Conservation (phyloP, 2,888 invertebrate species). For the Dicycla oo region DNA sequence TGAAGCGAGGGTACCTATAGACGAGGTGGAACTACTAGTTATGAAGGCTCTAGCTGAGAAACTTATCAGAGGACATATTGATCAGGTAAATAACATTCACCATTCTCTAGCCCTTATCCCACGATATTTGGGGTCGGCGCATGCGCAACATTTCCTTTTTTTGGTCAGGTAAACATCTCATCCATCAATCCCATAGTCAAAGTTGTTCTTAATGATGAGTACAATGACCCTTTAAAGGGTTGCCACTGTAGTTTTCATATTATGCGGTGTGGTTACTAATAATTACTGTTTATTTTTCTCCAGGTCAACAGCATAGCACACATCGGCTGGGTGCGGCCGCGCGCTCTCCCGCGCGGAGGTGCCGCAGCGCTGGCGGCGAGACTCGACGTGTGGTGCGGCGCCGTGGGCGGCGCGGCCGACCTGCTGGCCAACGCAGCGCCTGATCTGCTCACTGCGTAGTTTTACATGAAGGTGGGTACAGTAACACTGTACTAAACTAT, state of each 20-base stretch:
- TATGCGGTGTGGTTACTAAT: too few relatives aligned
- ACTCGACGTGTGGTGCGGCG: constrained; percentile 80
- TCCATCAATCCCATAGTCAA: too few relatives aligned
- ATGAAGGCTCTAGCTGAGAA: constrained; percentile 99
- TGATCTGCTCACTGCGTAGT: constrained; percentile 75
- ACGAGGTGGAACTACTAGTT: constrained; percentile 98
- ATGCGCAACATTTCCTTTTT: too few relatives aligned
- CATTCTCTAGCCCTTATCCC: too few relatives aligned
- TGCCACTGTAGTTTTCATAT: too few relatives aligned
- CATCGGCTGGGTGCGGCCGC: constrained; percentile 84
- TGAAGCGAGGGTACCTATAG: constrained; percentile 95
- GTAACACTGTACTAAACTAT: not conserved
- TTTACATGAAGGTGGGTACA: not conserved
- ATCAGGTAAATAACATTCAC: constrained; percentile 92
- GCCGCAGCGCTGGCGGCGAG: constrained; percentile 79
- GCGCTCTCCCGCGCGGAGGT: constrained; percentile 79
- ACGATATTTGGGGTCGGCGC: too few relatives aligned
- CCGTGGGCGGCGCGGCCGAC: constrained; percentile 76
- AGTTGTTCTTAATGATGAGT: too few relatives aligned
- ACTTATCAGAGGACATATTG: constrained; percentile 98
- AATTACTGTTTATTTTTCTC: too few relatives aligned
- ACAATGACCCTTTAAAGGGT: too few relatives aligned
- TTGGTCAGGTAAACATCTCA: too few relatives aligned
- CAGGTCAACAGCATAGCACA: constrained; percentile 80
- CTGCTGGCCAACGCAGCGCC: constrained; percentile 76